phyloP scores from a whole-genome alignment of 2,113 vertebrate species.

The Syngnathus typhle region DNA sequence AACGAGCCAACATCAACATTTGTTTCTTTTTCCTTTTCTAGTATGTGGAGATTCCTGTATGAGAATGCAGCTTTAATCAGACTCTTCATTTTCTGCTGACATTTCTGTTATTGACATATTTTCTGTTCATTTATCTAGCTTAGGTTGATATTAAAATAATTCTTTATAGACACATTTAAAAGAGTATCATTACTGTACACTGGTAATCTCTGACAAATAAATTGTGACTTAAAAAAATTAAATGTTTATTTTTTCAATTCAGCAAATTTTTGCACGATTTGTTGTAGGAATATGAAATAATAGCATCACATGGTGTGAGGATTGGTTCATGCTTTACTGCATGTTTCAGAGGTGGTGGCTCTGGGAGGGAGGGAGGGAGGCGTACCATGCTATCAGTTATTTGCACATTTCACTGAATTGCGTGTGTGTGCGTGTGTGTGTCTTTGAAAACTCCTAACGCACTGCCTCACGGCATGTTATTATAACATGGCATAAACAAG shows the following conservation, averaged over 20 bases:
- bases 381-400: constrained; percentile 51
- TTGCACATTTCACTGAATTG: constrained; percentile 37
- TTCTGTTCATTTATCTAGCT: background rate
- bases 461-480: background rate
- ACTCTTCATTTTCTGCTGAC: background rate
- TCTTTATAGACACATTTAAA: background rate
- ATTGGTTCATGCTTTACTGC: background rate
- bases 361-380: constrained; percentile 19
- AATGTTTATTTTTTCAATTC: background rate
- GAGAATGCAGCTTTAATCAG: constrained; percentile 3
- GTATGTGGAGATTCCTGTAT: constrained; percentile 29
- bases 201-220: background rate
- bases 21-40: constrained; percentile 32
- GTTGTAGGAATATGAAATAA: background rate
- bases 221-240: background rate
- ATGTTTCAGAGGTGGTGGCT: constrained; percentile 9
- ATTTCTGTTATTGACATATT: background rate
- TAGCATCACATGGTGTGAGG: background rate
- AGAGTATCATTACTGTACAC: background rate
- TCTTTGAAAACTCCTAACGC: constrained; percentile 11
- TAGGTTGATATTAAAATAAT: background rate
- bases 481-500: background rate
- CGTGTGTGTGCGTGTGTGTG: constrained; percentile 9
- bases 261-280: background rate
- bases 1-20: background rate